These are phyloP conservation scores for Microtus oregoni DNA, from an alignment of 2,113 vertebrate species.

Conservation along the genomic window DNA sequence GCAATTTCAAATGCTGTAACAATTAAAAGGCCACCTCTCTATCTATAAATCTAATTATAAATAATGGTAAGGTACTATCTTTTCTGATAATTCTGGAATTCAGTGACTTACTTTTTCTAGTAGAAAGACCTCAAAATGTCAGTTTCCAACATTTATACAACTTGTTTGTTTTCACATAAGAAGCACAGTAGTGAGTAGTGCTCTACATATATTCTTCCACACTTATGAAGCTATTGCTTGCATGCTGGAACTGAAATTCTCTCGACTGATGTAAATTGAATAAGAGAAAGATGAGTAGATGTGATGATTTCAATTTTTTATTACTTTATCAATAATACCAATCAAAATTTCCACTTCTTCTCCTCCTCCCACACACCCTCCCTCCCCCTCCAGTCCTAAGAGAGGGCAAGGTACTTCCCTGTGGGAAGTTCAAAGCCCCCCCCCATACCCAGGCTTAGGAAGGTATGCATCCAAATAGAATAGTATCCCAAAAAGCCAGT, in stretches of 20 bases:
- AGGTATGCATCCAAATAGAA: too few relatives aligned
- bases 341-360: too few relatives aligned
- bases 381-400: too few relatives aligned
- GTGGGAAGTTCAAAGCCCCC: too few relatives aligned
- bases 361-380: too few relatives aligned
- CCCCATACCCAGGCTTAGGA: too few relatives aligned
- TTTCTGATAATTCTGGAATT: neutral
- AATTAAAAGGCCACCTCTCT: neutral
- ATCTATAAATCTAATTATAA: neutral
- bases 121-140: neutral
- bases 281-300: neutral
- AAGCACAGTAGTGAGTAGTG: neutral
- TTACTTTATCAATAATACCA: too few relatives aligned
- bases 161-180: neutral
- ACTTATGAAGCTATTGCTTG: conserved; percentile 77
- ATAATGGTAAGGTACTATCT: neutral
- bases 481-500: too few relatives aligned
- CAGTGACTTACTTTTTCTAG: neutral
- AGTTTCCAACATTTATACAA: neutral
- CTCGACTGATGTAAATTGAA: neutral
- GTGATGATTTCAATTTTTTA: neutral
- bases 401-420: too few relatives aligned
- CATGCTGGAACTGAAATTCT: neutral
- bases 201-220: neutral
- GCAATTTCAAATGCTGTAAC: neutral